A percentile compares a stretch with the other conserved stretches of the same genome.
These are phyloP conservation scores for Polydrusus cervinus DNA, from an alignment of 2,888 invertebrate species.

Conservation along the genomic window DNA sequence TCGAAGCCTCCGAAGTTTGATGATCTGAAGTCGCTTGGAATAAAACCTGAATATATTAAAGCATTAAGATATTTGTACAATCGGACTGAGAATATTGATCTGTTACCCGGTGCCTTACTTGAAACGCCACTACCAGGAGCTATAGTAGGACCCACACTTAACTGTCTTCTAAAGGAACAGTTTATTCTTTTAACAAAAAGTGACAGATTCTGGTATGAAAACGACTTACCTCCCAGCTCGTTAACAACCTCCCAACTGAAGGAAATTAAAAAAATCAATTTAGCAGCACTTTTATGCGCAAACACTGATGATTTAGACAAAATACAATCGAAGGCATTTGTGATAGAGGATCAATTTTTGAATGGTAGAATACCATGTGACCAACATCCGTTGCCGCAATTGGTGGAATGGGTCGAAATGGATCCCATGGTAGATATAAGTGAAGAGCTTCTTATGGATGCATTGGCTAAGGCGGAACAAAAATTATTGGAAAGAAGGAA, in stretches of 20 bases:
- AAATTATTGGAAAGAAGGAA: conserved; percentile 84
- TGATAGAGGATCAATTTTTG: conserved; percentile 89
- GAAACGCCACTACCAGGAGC: conserved; percentile 85
- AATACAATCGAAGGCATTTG: conserved; percentile 90
- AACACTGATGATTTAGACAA: conserved; percentile 80
- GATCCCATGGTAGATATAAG: conserved; percentile 79
- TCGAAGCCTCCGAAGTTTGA: conserved; percentile 65
- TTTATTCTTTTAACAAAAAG: conserved; percentile 88
- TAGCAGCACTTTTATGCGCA: conserved; percentile 87
- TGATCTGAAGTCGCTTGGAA: conserved; percentile 75
- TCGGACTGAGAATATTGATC: conserved; percentile 85
- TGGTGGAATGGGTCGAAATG: conserved; percentile 82
- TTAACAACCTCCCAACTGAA: conserved; percentile 84
- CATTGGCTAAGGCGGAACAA: conserved; percentile 85
- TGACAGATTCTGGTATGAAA: conserved; percentile 97
- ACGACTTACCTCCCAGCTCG: conserved; percentile 92
- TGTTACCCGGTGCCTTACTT: conserved; percentile 87
- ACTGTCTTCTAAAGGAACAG: conserved; percentile 89
- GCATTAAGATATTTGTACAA: conserved; percentile 81
- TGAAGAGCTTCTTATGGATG: conserved; percentile 82
- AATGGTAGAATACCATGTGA: conserved; percentile 84
- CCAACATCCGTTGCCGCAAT: conserved; percentile 80
- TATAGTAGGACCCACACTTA: conserved; percentile 90
- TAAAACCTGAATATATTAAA: conserved; percentile 75
- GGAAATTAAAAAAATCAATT: conserved; percentile 85